These are phyloP conservation scores for Anabas testudineus DNA, from an alignment of 2,797 vertebrate genomes.

Conservation along the genomic window DNA sequence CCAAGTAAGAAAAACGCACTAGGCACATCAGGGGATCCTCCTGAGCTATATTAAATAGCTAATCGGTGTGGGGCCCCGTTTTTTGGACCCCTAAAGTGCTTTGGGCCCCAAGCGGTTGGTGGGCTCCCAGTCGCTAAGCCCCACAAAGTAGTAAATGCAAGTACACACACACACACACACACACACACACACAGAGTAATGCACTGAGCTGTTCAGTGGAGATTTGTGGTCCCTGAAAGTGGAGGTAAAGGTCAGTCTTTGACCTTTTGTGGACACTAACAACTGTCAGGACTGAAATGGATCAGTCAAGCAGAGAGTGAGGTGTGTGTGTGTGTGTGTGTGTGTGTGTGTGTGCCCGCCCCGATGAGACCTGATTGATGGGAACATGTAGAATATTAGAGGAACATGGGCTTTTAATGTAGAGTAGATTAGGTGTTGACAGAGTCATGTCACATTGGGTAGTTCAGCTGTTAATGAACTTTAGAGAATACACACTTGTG, in stretches of 20 bases:
- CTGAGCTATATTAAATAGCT: too few relatives aligned
- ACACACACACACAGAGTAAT: slow-evolving; percentile 2
- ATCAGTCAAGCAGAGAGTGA: slow-evolving; percentile 53
- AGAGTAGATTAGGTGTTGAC: slow-evolving; percentile 18
- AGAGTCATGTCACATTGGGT: slow-evolving; percentile 17
- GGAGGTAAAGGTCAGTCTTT: slow-evolving; percentile 77
- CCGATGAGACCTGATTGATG: slow-evolving; percentile 29
- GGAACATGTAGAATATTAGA: slow-evolving; percentile 5
- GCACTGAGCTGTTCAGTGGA: slow-evolving; percentile 52
- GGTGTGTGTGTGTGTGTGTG: slow-evolving; percentile 2
- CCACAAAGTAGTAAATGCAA: too few relatives aligned
- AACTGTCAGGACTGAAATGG: slow-evolving; percentile 65
- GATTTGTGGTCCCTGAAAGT: slow-evolving; percentile 72
- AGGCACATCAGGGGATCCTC: too few relatives aligned
- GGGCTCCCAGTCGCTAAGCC: too few relatives aligned
- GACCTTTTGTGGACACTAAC: slow-evolving; percentile 75
- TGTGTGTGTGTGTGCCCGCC: slow-evolving; percentile 11
- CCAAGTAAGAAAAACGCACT: too few relatives aligned
- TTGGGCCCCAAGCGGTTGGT: too few relatives aligned
- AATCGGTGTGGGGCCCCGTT: too few relatives aligned
- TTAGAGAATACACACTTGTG: slow-evolving; percentile 16
- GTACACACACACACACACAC: neutral
- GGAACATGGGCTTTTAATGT: slow-evolving; percentile 32
- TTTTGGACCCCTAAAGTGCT: too few relatives aligned
- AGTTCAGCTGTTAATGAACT: slow-evolving; percentile 41